Evolutionary conservation across 2,113 vertebrate species (phyloP).

Genomic region (Chloebia gouldiae): DNA sequence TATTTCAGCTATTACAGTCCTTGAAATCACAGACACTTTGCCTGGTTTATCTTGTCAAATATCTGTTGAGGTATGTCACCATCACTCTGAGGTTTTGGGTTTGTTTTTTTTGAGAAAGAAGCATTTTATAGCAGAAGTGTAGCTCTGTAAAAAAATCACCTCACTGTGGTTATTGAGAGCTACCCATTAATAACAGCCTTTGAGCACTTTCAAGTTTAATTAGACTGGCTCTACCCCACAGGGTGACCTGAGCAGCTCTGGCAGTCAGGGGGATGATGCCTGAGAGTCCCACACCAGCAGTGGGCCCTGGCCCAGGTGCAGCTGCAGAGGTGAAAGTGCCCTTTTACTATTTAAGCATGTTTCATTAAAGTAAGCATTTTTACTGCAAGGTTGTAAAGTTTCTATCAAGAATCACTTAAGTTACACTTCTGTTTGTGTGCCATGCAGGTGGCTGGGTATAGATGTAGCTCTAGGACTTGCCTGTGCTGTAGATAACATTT

Average conservation of each 20-base stretch:
- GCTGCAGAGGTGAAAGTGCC: not conserved
- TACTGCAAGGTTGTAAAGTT: not conserved
- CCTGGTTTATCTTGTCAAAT: not conserved
- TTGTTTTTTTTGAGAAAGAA: not conserved
- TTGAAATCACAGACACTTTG: not conserved
- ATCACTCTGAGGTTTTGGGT: not conserved
- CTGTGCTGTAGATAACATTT: not conserved
- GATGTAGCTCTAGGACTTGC: not conserved
- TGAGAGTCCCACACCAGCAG: fast-evolving
- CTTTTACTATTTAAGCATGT: not conserved
- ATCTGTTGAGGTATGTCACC: not conserved
- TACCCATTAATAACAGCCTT: not conserved
- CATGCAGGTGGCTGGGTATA: fast-evolving
- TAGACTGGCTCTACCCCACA: not conserved
- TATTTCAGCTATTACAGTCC: not conserved
- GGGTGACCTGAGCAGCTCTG: not conserved
- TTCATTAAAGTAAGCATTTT: not conserved
- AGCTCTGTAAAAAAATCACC: not conserved
- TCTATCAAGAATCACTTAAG: not conserved
- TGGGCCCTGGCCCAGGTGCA: not conserved
- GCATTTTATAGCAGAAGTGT: not conserved
- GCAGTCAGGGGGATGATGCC: not conserved
- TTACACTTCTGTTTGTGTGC: not conserved
- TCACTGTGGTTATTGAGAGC: not conserved
- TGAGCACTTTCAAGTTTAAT: not conserved